Evolutionary conservation across 2,888 invertebrate species (phyloP).

Genomic region (Diplazon laetatorius): DNA sequence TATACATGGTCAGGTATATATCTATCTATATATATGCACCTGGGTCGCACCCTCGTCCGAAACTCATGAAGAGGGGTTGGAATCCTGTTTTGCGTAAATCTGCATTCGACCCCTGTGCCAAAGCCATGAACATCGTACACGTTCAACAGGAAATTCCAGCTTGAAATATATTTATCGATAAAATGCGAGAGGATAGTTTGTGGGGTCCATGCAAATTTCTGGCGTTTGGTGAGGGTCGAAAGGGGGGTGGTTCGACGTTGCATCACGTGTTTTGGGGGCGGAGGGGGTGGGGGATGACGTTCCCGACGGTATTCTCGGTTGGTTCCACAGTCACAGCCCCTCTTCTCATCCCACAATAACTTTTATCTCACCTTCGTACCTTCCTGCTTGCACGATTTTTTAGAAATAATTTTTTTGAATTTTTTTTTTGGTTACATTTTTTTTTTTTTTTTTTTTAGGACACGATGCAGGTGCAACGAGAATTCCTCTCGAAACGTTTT

Average conservation of each 20-base stretch:
- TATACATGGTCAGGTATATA: no score
- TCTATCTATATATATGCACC: no score
- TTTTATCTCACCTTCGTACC: constrained; percentile 21
- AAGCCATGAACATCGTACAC: constrained; percentile 54
- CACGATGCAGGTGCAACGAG: not conserved
- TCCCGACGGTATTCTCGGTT: constrained; percentile 58
- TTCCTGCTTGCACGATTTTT: constrained; percentile 14
- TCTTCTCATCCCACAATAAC: constrained; percentile 44
- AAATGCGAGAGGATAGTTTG: constrained; percentile 71
- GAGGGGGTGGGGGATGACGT: constrained; percentile 46
- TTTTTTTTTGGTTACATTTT: no score
- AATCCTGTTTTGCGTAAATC: constrained; percentile 76
- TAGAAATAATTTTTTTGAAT: no score
- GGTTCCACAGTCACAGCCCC: constrained; percentile 45
- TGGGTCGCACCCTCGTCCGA: constrained; percentile 34
- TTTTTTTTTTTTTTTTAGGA: constrained; percentile 15
- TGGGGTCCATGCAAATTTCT: constrained; percentile 74
- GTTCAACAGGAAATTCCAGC: constrained; percentile 66
- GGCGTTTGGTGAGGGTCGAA: no score
- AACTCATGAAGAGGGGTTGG: constrained; percentile 38
- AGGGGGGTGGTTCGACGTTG: constrained; percentile 10
- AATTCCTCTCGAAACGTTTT: not conserved
- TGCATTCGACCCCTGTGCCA: constrained; percentile 73
- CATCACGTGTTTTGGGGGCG: no score
- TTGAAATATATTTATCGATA: constrained; percentile 76